Percentiles rank a stretch among this genome's conserved stretches.
These are phyloP conservation scores for Cryptosula pallasiana DNA, from an alignment of 2,888 invertebrate species.

Conservation along the genomic window DNA sequence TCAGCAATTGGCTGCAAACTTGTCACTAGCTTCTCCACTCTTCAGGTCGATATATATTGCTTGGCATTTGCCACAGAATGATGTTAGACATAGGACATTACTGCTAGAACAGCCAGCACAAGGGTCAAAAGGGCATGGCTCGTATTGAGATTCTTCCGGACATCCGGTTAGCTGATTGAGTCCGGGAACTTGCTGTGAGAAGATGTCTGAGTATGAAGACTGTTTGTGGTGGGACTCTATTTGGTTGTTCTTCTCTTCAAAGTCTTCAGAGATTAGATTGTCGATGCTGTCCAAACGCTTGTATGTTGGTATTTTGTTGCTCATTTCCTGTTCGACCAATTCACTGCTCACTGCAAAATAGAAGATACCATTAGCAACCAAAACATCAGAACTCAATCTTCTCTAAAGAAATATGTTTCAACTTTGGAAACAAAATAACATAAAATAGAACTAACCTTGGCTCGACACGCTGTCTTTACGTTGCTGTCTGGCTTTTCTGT, in stretches of 20 bases:
- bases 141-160: not conserved
- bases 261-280: not conserved
- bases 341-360: constrained; percentile 2
- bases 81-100: not conserved
- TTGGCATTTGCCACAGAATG: constrained; percentile 21
- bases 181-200: not conserved
- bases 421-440: no score
- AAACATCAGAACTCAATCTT: no score
- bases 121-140: constrained; percentile 18
- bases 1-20: not conserved
- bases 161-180: constrained; percentile 10
- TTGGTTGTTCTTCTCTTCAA: constrained; percentile 9
- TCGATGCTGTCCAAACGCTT: not conserved
- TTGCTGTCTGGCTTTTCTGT: constrained; percentile 20
- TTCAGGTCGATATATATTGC: constrained; percentile 7
- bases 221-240: not conserved
- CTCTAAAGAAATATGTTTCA: no score
- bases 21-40: not conserved
- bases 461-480: not conserved
- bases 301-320: not conserved
- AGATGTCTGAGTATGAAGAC: not conserved
- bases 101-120: not conserved
- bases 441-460: not conserved
- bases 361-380: not conserved
- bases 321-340: constrained; percentile 2